phyloP scores from a whole-genome alignment of 2,888 invertebrate species.

The Mythimna ferrago region DNA sequence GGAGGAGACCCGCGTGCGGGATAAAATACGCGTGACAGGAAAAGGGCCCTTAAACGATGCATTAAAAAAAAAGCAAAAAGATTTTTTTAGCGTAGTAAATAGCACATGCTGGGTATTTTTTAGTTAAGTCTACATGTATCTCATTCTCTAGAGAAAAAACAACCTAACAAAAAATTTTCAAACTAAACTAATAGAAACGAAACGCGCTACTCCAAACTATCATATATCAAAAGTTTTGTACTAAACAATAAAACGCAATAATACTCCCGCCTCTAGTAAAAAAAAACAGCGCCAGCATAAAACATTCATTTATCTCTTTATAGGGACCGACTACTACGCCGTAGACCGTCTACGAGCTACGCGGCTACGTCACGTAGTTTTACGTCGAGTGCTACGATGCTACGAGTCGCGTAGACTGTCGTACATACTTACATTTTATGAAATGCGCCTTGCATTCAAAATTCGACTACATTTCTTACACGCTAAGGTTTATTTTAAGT shows the following conservation, averaged over 20 bases:
- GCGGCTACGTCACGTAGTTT: constrained; percentile 78
- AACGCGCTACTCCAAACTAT: neutral
- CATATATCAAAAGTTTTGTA: constrained; percentile 32
- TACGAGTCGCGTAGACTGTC: constrained; percentile 74
- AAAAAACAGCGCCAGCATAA: constrained; percentile 36
- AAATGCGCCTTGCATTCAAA: constrained; percentile 2
- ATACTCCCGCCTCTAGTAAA: constrained; percentile 21
- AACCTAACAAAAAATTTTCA: neutral
- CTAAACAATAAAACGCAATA: constrained; percentile 40
- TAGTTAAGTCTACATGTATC: neutral
- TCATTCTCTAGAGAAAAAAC: neutral
- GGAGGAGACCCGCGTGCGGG: no score
- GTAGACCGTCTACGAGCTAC: constrained; percentile 80
- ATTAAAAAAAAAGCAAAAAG: no score
- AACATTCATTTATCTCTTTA: constrained; percentile 57
- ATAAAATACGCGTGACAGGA: no score
- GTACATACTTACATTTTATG: constrained; percentile 45
- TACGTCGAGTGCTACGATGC: constrained; percentile 78
- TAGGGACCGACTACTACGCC: constrained; percentile 72
- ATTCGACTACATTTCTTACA: neutral
- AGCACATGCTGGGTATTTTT: neutral
- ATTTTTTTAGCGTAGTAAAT: no score
- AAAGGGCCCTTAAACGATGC: no score
- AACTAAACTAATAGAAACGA: constrained; percentile 9
- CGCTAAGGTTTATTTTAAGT: constrained; percentile 1